Evolutionary conservation across 2,888 invertebrate genomes (phyloP).

Genomic region (Phorcus lineatus): DNA sequence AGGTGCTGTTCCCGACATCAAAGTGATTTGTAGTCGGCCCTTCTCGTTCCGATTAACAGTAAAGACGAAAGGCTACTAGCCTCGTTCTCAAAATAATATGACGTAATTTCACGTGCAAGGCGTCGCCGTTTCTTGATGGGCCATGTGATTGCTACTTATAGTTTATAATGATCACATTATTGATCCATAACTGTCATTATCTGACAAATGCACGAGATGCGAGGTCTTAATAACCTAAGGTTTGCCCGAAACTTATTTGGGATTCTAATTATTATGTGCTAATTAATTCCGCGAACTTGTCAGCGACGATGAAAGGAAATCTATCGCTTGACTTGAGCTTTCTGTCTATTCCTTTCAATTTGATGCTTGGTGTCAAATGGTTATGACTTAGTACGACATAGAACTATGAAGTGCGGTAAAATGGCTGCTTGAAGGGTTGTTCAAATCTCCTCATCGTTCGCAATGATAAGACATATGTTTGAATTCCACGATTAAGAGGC

Average conservation of each 20-base stretch:
- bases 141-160: not conserved
- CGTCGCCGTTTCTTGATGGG: not conserved
- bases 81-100: too few relatives aligned
- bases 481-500: too few relatives aligned
- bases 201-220: not conserved
- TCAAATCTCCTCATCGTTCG: too few relatives aligned
- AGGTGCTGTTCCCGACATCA: not conserved
- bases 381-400: too few relatives aligned
- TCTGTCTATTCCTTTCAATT: too few relatives aligned
- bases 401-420: too few relatives aligned
- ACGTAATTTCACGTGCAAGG: not conserved
- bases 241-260: not conserved
- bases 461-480: too few relatives aligned
- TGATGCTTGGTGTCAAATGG: too few relatives aligned
- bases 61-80: too few relatives aligned
- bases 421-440: too few relatives aligned
- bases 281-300: not conserved
- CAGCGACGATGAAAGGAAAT: too few relatives aligned
- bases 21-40: not conserved
- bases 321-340: too few relatives aligned
- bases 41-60: not conserved
- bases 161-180: not conserved
- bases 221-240: not conserved
- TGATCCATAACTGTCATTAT: not conserved
- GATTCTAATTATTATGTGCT: conserved; percentile 5